A percentile compares a stretch with the other conserved stretches of the same genome.
These are phyloP conservation scores for Xiphophorus maculatus DNA, from an alignment of 2,113 vertebrate species.

Conservation along the genomic window DNA sequence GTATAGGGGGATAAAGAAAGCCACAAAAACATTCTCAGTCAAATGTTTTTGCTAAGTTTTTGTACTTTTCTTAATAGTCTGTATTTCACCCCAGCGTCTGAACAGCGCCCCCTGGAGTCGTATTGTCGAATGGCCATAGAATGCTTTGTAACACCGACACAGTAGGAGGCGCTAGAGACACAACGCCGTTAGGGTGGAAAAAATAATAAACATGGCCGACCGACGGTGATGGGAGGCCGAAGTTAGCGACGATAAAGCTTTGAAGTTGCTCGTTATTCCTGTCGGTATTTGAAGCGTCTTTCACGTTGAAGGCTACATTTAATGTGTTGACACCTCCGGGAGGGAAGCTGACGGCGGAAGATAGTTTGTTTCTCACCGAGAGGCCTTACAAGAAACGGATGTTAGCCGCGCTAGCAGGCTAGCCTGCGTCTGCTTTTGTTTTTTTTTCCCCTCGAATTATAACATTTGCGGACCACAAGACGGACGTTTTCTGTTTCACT, in stretches of 20 bases:
- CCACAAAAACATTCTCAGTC: too few species aligned
- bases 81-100: not conserved
- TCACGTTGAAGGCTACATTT: rapidly evolving
- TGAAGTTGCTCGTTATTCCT: not conserved
- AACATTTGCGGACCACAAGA: not conserved
- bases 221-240: conserved; percentile 23
- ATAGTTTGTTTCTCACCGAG: not conserved
- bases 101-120: not conserved
- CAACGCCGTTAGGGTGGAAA: conserved; percentile 4
- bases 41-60: too few species aligned
- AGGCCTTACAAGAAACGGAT: conserved; percentile 3
- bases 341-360: not conserved
- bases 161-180: conserved; percentile 6
- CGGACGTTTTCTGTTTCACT: not conserved
- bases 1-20: too few species aligned
- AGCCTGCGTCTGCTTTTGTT: conserved; percentile 51
- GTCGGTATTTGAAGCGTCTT: not conserved
- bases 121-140: not conserved
- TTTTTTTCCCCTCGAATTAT: conserved; percentile 13
- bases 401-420: conserved; percentile 52
- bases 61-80: not conserved
- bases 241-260: conserved; percentile 27
- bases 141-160: conserved; percentile 12
- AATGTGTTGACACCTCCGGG: rapidly evolving
- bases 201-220: conserved; percentile 73